Percentiles rank a stretch among this genome's conserved stretches.
Conservation (phyloP, 2,797 vertebrate genomes). For the Gymnothorax reevesii region DNA sequence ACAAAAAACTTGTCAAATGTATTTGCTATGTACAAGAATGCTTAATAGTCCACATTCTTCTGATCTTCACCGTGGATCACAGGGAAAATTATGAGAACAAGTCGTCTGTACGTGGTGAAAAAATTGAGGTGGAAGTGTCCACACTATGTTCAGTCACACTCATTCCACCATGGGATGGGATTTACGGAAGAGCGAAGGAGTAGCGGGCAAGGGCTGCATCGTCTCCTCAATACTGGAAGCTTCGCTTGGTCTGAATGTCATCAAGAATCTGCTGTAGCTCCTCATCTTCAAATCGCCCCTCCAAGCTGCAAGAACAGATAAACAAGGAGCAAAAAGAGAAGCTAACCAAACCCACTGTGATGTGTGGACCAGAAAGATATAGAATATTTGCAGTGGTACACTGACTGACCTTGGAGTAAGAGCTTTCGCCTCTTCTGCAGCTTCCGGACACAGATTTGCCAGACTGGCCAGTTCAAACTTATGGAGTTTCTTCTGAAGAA, state of each 20-base stretch:
- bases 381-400: background rate
- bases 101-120: background rate
- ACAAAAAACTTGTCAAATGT: background rate
- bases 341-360: background rate
- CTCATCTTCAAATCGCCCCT: conserved; percentile 94
- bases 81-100: background rate
- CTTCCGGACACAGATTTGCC: conserved; percentile 94
- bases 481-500: conserved; percentile 87
- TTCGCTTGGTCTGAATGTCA: conserved; percentile 96
- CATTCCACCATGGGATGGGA: background rate
- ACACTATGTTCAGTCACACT: background rate
- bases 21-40: conserved; percentile 22
- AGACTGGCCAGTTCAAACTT: conserved; percentile 80
- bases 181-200: background rate
- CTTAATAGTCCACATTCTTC: conserved; percentile 8
- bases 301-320: conserved; percentile 73
- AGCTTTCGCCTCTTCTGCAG: conserved; percentile 93
- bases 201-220: background rate
- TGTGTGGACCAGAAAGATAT: background rate
- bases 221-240: conserved; percentile 87
- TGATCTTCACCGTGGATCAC: background rate
- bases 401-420: conserved; percentile 88
- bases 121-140: background rate
- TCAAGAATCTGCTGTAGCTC: conserved; percentile 96
- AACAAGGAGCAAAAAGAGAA: background rate